Percentiles rank a stretch among this genome's conserved stretches.
These are phyloP conservation scores for Philopedon plagiatum DNA, from an alignment of 2,888 invertebrate species.

Conservation along the genomic window DNA sequence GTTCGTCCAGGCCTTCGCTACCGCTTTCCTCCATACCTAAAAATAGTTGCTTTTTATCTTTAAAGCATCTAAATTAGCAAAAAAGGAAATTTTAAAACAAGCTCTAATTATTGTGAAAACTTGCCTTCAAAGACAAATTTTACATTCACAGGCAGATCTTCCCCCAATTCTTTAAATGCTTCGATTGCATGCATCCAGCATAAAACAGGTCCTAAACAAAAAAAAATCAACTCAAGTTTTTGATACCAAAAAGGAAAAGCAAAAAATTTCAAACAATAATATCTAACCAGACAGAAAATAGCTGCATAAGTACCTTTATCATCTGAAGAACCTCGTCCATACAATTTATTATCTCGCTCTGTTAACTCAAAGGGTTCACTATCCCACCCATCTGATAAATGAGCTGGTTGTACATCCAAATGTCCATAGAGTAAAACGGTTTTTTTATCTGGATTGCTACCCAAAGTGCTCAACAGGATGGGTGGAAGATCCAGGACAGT, in stretches of 20 bases:
- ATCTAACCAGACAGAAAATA: not conserved
- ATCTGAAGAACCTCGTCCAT: conserved; percentile 90
- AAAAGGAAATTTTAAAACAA: too few relatives aligned
- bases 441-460: conserved; percentile 87
- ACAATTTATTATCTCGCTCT: conserved; percentile 90
- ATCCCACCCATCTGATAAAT: conserved; percentile 93
- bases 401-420: conserved; percentile 97
- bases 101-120: too few relatives aligned
- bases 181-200: conserved; percentile 97
- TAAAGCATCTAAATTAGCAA: too few relatives aligned
- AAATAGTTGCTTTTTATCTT: conserved; percentile 66
- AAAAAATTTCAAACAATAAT: not conserved
- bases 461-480: conserved; percentile 84
- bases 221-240: not conserved
- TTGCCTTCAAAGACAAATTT: conserved; percentile 97
- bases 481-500: conserved; percentile 85
- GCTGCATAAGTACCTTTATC: conserved; percentile 77
- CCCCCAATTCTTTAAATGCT: conserved; percentile 81
- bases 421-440: conserved; percentile 96
- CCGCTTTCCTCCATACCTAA: conserved; percentile 99
- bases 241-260: not conserved
- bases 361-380: conserved; percentile 93
- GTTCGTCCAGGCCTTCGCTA: conserved; percentile 93
- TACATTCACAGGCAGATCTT: conserved; percentile 78
- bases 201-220: conserved; percentile 80